These are phyloP conservation scores for Antigone vipio DNA, from an alignment of 2,113 vertebrate species.

Conservation along the genomic window DNA sequence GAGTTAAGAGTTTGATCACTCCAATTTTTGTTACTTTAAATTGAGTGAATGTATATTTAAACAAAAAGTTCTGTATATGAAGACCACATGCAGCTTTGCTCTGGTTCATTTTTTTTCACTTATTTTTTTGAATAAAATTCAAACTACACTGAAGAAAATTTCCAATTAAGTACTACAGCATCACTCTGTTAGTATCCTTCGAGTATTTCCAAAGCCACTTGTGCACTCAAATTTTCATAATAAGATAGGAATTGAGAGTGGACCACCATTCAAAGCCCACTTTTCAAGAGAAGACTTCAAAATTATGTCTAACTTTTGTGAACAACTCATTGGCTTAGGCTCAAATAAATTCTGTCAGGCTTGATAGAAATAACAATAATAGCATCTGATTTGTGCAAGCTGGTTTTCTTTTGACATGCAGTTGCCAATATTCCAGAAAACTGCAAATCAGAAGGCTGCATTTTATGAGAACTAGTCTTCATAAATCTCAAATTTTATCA, in stretches of 20 bases:
- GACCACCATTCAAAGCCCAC: not conserved
- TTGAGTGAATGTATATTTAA: not conserved
- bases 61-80: not conserved
- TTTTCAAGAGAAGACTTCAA: not conserved
- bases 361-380: not conserved
- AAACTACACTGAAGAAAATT: not conserved
- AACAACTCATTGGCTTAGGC: not conserved
- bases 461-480: conserved; percentile 33
- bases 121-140: not conserved
- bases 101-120: not conserved
- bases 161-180: not conserved
- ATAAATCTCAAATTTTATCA: not conserved
- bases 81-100: not conserved
- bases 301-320: not conserved
- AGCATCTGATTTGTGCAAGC: not conserved
- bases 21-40: not conserved
- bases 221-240: not conserved
- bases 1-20: not conserved
- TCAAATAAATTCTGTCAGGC: not conserved
- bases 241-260: not conserved
- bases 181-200: not conserved
- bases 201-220: not conserved
- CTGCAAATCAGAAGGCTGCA: not conserved
- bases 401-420: not conserved
- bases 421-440: not conserved